A percentile compares a stretch with the other conserved stretches of the same genome.
Conservation (phyloP, 2,113 vertebrate species). For the Poecile atricapillus region DNA sequence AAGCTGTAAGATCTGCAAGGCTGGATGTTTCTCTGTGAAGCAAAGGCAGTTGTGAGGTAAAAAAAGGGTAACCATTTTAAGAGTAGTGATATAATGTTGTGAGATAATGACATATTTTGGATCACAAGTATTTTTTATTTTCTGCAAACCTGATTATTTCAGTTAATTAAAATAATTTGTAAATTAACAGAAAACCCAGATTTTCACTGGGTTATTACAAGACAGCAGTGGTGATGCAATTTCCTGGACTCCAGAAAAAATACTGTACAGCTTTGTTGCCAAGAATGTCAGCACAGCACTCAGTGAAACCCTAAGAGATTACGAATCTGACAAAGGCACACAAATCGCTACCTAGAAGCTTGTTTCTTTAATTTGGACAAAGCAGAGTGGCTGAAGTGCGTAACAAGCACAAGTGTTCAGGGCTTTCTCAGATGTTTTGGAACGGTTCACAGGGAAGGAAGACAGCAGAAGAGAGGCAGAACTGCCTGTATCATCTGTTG, state of each 20-base stretch:
- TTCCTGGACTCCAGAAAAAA: background rate
- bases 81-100: background rate
- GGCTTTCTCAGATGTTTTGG: background rate
- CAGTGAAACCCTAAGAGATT: background rate
- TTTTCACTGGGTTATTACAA: background rate
- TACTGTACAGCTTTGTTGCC: background rate
- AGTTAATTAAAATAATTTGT: background rate
- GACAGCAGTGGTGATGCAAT: background rate
- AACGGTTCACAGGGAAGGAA: background rate
- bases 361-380: background rate
- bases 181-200: background rate
- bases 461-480: background rate
- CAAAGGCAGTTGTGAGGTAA: background rate
- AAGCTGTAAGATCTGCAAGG: background rate
- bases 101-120: background rate
- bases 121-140: background rate
- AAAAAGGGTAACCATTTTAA: background rate
- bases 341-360: background rate
- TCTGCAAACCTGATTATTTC: background rate
- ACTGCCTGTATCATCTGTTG: background rate
- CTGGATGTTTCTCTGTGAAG: background rate
- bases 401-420: background rate
- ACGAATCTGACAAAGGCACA: background rate
- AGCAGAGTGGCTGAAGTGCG: background rate
- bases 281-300: background rate